Evolutionary conservation across 2,888 invertebrate species (phyloP), one percentile per base, ranked within the genome.

Genomic region (Epiperipatus broadwayi): DNA sequence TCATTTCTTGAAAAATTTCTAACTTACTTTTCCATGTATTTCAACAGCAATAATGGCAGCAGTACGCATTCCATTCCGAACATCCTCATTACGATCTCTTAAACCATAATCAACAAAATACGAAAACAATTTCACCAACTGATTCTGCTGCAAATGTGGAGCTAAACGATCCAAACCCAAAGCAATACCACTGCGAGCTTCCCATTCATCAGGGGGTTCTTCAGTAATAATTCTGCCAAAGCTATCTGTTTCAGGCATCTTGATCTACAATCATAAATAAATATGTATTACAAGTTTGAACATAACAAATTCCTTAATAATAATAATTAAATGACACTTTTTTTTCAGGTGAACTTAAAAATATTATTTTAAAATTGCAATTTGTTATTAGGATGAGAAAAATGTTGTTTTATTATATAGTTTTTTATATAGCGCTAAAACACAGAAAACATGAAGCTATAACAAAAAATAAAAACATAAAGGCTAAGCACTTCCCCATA

Each of bases 1-100:
- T n/a, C n/a, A n/a, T 7, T 18, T 35, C 8, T 4, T 28, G 7
- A n/a, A n/a, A n/a, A n/a, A n/a, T n/a, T n/a, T n/a, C n/a, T n/a
- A n/a, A 5, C 35, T 38, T 46, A 75, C 77, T 66, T 85, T 87
- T 21, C 95, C 95, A 60, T 95, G 91, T 39, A 78, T 64, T 55
- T 89, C 80, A 2, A 95, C 83, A 43, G 83, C 73, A 35, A 77
- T 77, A 47, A 89, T 70, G n/a, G 93, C 91, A 10, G 93, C 87
- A 45, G 75, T 75, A 41, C 91, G 66, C 91, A 97, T 93, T 58
- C 81, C 75, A 19, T 75, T 77, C 39, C 87, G 71, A 15, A 87
- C 85, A 27, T 67, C 65, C 47, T 74, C 72, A 55, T 75, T 71
- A 16, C 89, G 67, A 65, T 97, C 97, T 2, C 77, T 77, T 30